Evolutionary conservation across 2,113 vertebrate genomes (phyloP).

Genomic region (Tachysurus vachellii): DNA sequence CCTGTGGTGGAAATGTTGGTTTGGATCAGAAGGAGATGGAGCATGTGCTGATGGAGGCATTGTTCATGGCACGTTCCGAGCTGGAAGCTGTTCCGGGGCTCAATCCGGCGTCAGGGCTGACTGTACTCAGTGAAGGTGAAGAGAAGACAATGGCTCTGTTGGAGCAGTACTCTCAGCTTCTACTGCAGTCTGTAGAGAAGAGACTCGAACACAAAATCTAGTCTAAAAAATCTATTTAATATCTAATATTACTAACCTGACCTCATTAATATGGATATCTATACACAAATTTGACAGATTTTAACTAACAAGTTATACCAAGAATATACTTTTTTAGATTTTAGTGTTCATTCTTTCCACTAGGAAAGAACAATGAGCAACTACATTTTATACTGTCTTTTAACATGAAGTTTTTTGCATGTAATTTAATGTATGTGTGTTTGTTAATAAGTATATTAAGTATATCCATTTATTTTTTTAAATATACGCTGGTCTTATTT

Average conservation of each 20-base stretch:
- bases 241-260: not conserved
- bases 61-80: conserved; percentile 78
- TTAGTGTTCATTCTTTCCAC: not conserved
- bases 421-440: not conserved
- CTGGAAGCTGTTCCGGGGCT: conserved; percentile 74
- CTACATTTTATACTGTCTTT: not conserved
- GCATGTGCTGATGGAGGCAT: conserved; percentile 76
- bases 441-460: not conserved
- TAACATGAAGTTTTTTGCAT: not conserved
- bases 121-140: conserved; percentile 59
- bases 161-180: conserved; percentile 90
- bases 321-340: not conserved
- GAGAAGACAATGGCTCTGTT: conserved; percentile 85
- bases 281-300: not conserved
- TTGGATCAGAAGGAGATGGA: conserved; percentile 74
- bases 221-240: not conserved
- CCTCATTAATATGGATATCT: not conserved
- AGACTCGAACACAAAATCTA: conserved; percentile 86
- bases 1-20: not conserved
- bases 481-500: conserved; percentile 13
- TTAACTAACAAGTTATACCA: not conserved
- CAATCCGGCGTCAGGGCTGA: not conserved
- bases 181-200: conserved; percentile 89
- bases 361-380: not conserved
- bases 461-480: not conserved